These are phyloP conservation scores for Cochlearius cochlearius DNA, from an alignment of 2,113 vertebrate genomes.

Conservation along the genomic window DNA sequence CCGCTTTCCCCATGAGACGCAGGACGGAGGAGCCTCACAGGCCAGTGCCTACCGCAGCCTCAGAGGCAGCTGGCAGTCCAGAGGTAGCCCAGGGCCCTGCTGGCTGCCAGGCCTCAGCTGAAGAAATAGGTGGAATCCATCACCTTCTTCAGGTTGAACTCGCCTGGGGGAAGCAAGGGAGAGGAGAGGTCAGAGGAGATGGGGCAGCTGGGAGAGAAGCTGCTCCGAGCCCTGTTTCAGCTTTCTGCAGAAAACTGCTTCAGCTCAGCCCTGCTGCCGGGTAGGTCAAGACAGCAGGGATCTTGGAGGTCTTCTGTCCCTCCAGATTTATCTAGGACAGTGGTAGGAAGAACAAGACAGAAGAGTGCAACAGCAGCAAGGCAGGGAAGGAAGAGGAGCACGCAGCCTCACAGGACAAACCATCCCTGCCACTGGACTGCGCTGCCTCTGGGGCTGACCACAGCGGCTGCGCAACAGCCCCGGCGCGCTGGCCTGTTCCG, in stretches of 20 bases:
- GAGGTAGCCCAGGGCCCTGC: background rate
- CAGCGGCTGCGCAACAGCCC: background rate
- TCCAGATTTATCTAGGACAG: background rate
- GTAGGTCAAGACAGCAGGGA: background rate
- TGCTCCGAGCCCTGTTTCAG: background rate
- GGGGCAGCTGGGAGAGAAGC: background rate
- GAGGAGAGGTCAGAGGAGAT: background rate
- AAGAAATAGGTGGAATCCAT: slow-evolving; percentile 93
- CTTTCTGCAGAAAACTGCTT: background rate
- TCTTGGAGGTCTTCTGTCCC: background rate
- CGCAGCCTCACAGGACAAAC: accelerated
- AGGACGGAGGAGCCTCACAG: accelerated
- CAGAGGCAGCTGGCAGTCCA: background rate
- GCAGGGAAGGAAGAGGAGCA: background rate
- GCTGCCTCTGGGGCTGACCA: background rate
- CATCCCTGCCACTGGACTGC: background rate
- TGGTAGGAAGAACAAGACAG: background rate
- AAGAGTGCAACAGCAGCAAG: background rate
- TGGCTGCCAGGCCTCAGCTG: slow-evolving; percentile 76
- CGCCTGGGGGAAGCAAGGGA: slow-evolving; percentile 63
- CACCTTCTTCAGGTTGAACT: slow-evolving; percentile 86
- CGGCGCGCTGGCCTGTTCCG: background rate
- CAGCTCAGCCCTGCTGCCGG: background rate
- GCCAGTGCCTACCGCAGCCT: background rate
- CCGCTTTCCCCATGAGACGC: accelerated